Evolutionary conservation across 1,140 invertebrate genomes (phyloP), one percentile per base, ranked within the genome.

Genomic region (Drosophila burlai): DNA sequence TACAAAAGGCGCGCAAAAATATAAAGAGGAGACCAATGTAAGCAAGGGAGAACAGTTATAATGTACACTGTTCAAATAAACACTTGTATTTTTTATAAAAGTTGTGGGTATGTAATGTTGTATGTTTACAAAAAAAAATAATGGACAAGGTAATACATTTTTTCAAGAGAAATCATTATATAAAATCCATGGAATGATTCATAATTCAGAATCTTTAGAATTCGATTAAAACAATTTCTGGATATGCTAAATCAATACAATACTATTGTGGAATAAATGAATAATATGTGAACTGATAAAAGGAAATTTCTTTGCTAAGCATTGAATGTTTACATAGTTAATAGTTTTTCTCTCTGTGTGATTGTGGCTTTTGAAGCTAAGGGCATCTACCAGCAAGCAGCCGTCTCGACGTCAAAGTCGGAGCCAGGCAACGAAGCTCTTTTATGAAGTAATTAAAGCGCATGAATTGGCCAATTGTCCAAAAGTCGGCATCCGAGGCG

Each of bases 361-460:
- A 21, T n/a, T 52, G 47, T 8, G 45, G 11, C 6, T 36, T 46
- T 45, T 46, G 2, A 69, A 57, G 49, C 40, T 68, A 47, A 71
- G 63, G 64, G 67, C 64, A 46, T 40, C 29, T 29, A 47, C 43
- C 31, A 71, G 67, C 82, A 61, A 67, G 9, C 66, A 40, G 15
- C 36, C 54, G 54, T 57, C 54, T 40, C 47, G 38, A 54, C 67
- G 31, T 71, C 49, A 45, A 71, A 67, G 29, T 36, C 24, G 62
- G 31, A 73, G 80, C 81, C 73, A 38, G 47, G 40, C 47, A 36
- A 54, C 49, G 76, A 58, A 63, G 73, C 67, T 80, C 71, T 80
- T 79, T 84, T 90, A 89, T 89, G 79, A 90, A 89, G 84, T 89
- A 89, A 89, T 89, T 89, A 90, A 89, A 89, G 84, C 81, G 85